phyloP scores from a whole-genome alignment of 2,888 invertebrate species.

The Ennomos fuscantarius region DNA sequence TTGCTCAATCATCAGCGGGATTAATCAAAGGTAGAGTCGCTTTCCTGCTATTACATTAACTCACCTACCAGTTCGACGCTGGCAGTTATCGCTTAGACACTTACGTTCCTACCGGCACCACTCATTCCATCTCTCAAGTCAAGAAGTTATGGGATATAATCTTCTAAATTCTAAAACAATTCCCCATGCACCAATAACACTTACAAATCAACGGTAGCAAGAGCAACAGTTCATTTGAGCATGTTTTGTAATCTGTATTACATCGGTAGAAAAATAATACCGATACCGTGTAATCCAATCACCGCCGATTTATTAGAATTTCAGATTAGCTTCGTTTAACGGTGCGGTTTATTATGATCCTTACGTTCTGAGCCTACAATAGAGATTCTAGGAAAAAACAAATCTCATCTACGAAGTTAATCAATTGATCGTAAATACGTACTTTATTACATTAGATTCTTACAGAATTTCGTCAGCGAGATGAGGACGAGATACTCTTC shows the following conservation, averaged over 20 bases:
- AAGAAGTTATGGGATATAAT: too few species aligned
- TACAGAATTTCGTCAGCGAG: too few species aligned
- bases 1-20: constrained; percentile 11
- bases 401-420: too few species aligned
- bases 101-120: too few species aligned
- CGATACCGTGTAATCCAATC: constrained; percentile 22
- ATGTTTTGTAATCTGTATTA: constrained; percentile 17
- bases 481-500: too few species aligned
- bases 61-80: neutral
- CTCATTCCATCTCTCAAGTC: too few species aligned
- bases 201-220: constrained; percentile 3
- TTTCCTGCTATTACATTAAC: constrained; percentile 8
- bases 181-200: neutral
- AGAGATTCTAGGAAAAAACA: too few species aligned
- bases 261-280: constrained; percentile 22
- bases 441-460: too few species aligned
- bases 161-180: neutral
- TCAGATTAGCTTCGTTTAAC: constrained; percentile 1
- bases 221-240: constrained; percentile 13
- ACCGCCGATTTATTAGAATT: constrained; percentile 5
- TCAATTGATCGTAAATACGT: too few species aligned
- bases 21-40: constrained; percentile 7
- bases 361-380: too few species aligned
- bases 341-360: neutral
- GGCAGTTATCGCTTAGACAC: too few species aligned